Evolutionary conservation across 2,888 invertebrate species (phyloP), one percentile per base, ranked within the genome.

Genomic region (Phorcus lineatus): DNA sequence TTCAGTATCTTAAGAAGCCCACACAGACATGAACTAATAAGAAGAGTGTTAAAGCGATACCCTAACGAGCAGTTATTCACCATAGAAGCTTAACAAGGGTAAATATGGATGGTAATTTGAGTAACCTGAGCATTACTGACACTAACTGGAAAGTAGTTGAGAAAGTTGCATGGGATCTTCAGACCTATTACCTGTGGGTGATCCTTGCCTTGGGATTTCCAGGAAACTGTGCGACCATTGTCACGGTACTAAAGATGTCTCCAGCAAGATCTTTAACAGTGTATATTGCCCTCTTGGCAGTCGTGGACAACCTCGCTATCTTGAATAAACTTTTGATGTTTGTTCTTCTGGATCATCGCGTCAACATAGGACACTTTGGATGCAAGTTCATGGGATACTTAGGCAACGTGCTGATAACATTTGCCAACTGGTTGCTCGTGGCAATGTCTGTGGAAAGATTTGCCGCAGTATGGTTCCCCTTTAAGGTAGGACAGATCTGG

Each of bases 351-450:
- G 74, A 55, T 47, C 75, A 82, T 57, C 13, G 31, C 3, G 17
- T 82, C 13, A 78, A 82, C 77, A 52, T 82, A 22, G 82, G 81
- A 4, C 31, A 75, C 31, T 3, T 47, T 0, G 84, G 80, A 9
- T 85, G 84, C 55, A 82, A 82, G 40, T 31, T 79, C 22, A 55
- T 80, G 16, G 79, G 76, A 55, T 80, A 62, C 67, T 22, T 82
- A n/a, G 54, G 77, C 36, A 62, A 76, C 57, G 79, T 62, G 76
- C 28, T 81, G 47, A n/a, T 55, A 53, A 83, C 80, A 24, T 78
- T 81, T 57, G 80, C 83, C 13, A 83, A 83, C 81, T 85, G 85
- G 85, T 57, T 85, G 19, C 81, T 85, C 17, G 79, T 83, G 6
- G 76, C 82, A 16, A 82, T 85, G 78, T 83, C 83, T 70, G 70